Percentiles rank a stretch among this genome's conserved stretches.
Conservation (phyloP, 1,140 invertebrate genomes). For the Rhyzopertha dominica region DNA sequence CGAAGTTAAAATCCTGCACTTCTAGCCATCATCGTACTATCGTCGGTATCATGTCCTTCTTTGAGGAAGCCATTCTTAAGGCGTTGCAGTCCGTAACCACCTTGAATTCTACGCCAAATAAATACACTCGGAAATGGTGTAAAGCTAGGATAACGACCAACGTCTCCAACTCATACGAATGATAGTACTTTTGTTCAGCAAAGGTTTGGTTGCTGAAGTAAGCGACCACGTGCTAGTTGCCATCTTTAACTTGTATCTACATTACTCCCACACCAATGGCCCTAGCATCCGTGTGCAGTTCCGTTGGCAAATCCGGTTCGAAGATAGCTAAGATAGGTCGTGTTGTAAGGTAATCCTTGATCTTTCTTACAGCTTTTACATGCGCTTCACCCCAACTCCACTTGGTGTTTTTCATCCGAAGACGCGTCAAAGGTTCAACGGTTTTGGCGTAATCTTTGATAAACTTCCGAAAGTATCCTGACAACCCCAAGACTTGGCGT, state of each 20-base stretch:
- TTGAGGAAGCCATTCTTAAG: slow-evolving; percentile 19
- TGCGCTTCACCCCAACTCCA: slow-evolving; percentile 6
- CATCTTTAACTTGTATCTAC: slow-evolving; percentile 33
- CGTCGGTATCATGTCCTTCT: slow-evolving; percentile 29
- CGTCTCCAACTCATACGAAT: slow-evolving; percentile 43
- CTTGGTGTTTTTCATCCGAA: slow-evolving; percentile 18
- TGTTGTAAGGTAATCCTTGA: slow-evolving; percentile 15
- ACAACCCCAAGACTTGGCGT: slow-evolving; percentile 35
- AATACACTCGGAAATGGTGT: slow-evolving; percentile 26
- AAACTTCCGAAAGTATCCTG: slow-evolving; percentile 36
- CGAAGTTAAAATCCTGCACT: slow-evolving; percentile 33
- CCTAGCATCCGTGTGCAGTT: slow-evolving; percentile 35
- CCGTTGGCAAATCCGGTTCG: slow-evolving; percentile 23
- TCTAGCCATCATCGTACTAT: slow-evolving; percentile 36
- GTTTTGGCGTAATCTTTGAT: slow-evolving; percentile 27
- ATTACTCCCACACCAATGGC: slow-evolving; percentile 7
- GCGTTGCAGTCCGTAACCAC: slow-evolving; percentile 34
- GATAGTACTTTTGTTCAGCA: slow-evolving; percentile 24
- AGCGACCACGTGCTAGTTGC: slow-evolving; percentile 12
- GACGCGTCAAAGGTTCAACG: slow-evolving; percentile 28
- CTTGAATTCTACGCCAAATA: slow-evolving; percentile 20
- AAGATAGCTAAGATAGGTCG: slow-evolving; percentile 27
- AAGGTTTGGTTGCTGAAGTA: slow-evolving; percentile 26
- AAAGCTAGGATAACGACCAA: slow-evolving; percentile 21
- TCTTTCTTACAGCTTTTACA: neutral